These are phyloP conservation scores for Acutogordius australiensis DNA, from an alignment of 2,888 invertebrate genomes.

Conservation along the genomic window DNA sequence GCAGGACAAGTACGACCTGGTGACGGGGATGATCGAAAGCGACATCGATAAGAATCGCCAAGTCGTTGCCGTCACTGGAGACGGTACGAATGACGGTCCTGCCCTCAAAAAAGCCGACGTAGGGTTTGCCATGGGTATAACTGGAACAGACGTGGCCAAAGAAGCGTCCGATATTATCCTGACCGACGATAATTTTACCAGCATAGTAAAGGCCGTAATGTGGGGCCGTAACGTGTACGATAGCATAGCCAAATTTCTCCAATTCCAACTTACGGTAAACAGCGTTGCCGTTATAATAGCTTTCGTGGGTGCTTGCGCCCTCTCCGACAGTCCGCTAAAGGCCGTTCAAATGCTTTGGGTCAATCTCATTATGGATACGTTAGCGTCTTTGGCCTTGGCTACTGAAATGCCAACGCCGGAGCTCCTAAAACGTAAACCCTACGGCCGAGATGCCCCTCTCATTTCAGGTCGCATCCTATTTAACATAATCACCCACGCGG, in stretches of 20 bases:
- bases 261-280: constrained; percentile 30
- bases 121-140: constrained; percentile 30
- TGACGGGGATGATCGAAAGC: constrained; percentile 29
- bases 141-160: constrained; percentile 30
- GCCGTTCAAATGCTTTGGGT: constrained; percentile 30
- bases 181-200: constrained; percentile 29
- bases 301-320: constrained; percentile 27
- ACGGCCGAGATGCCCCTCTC: constrained; percentile 28
- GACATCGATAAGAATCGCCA: constrained; percentile 23
- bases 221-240: constrained; percentile 31
- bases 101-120: constrained; percentile 31
- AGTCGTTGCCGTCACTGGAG: constrained; percentile 30
- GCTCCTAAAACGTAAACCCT: constrained; percentile 26
- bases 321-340: constrained; percentile 24
- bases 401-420: constrained; percentile 28
- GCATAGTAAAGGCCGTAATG: constrained; percentile 30
- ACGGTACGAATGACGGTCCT: constrained; percentile 30
- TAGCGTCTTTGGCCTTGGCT: constrained; percentile 29
- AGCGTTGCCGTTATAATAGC: constrained; percentile 28
- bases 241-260: constrained; percentile 29
- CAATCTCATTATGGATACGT: constrained; percentile 30
- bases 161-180: constrained; percentile 30
- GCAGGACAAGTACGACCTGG: constrained; percentile 28
- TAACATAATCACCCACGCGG: constrained; percentile 44
- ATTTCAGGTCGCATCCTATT: constrained; percentile 28